Conservation (phyloP, 2,113 vertebrate genomes). For the Rhinolophus sinicus region DNA sequence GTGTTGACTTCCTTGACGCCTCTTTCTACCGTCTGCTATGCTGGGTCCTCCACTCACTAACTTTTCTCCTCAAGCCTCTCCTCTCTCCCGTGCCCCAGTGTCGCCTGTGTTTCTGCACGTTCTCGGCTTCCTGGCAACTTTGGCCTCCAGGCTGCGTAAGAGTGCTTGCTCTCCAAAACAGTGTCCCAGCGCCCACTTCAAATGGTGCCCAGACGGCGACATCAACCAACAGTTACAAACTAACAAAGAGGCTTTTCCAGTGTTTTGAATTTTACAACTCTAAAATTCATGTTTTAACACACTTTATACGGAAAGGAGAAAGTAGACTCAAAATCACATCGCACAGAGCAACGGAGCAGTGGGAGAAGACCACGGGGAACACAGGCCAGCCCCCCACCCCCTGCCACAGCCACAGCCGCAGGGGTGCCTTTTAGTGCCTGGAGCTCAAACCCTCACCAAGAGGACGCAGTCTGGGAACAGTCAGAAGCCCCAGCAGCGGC, state of each 20-base stretch:
- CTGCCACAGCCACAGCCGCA: fast-evolving
- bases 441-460: fast-evolving
- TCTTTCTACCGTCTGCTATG: fast-evolving
- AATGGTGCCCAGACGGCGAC: not conserved
- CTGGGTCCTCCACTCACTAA: not conserved
- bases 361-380: fast-evolving
- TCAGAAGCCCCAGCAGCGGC: no score
- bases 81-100: fast-evolving
- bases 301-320: not conserved
- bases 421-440: fast-evolving
- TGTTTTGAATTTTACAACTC: not conserved
- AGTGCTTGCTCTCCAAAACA: fast-evolving
- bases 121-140: not conserved
- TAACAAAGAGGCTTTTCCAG: not conserved
- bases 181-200: fast-evolving
- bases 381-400: fast-evolving
- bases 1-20: not conserved
- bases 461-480: not conserved
- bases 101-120: fast-evolving
- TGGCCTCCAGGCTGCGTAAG: fast-evolving
- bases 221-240: no score
- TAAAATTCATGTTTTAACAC: not conserved
- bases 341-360: fast-evolving
- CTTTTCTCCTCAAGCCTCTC: not conserved
- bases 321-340: not conserved